Evolutionary conservation across 2,113 vertebrate genomes (phyloP), one percentile per base, ranked within the genome.

Genomic region (Calcarius ornatus): DNA sequence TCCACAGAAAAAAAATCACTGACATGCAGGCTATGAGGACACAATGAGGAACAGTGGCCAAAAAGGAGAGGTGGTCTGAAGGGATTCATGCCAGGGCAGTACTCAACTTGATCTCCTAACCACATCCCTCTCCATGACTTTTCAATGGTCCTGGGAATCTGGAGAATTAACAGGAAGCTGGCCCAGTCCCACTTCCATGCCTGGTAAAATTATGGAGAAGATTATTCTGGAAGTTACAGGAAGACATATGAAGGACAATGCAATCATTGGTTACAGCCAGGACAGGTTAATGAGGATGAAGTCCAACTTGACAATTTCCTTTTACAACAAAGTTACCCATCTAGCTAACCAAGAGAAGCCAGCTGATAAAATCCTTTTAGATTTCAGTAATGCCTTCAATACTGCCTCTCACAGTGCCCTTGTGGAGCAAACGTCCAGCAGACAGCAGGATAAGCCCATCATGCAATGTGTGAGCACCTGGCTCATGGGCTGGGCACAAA

Each of bases 391-490:
- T 24, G 30, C 19, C 40, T 57, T 57, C 50, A n/a, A 4, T 40
- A 19, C 30, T 24, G 11, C 27, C 40, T 56, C 60, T 65, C 30
- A 65, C 19, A 65, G 30, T 10, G 10, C 17, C 12, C 24, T 19
- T n/a, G 23, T 19, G 42, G 30, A 85, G 15, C 47, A 56, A 56
- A 24, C 7, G 24, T 24, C 28, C 40, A 56, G 35, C 24, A 75
- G n/a, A 40, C 5, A 65, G n/a, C 5, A 40, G 69, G 15, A 56
- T 6, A 23, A 84, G 23, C 18, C 28, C 30, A 64, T 28, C 59
- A 73, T 1, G 6, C 0, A 0, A 28, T 19, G 15, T 2, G 15
- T n/a, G n/a, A 65, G 59, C 47, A 38, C 27, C 14, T 6, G 11
- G 22, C n/a, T 73, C 30, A 24, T 5, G 50, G 5, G 50, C 6